Evolutionary conservation across 2,113 vertebrate genomes (phyloP), one percentile per base, ranked within the genome.

Genomic region (Ornithorhynchus anatinus): DNA sequence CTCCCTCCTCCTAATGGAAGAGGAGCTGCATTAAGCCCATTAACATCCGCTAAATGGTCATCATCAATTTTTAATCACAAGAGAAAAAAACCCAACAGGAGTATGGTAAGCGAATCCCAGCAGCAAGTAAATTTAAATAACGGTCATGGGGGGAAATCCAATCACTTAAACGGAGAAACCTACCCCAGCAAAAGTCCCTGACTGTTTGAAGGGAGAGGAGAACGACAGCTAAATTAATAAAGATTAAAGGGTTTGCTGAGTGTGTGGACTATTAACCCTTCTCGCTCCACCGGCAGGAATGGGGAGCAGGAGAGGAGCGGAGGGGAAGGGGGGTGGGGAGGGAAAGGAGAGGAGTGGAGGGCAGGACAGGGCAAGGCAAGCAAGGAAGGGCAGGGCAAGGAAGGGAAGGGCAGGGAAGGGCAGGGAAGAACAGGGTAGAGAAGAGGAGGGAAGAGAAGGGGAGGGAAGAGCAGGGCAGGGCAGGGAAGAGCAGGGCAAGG

Each of bases 11-110:
- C 62, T 29, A 71, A 58, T 52, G 72, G 45, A 77, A 57, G 47
- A 53, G 43, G 59, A 82, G 23, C 67, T 77, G 59, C 73, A 83
- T 77, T 64, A 79, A 45, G 53, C 50, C 64, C 8, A 15, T 29
- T 91, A 65, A 70, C 69, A 48, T 52, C 54, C 5, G 84, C 86
- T 85, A 89, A 90, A 84, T 31, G 79, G 65, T 38, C 66, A 60
- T 44, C 90, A 92, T 94, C 76, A 81, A 94, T 94, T 90, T 92
- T 93, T 91, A 70, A 92, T 85, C 67, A 64, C 82, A n/a, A n/a
- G n/a, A n/a, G n/a, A n/a, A n/a, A n/a, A 75, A 45, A 65, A 37
- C 37, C 78, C 64, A 52, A 77, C 69, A 71, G 70, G 71, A 72
- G 69, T 59, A 67, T 31, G 84, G 85, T 57, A 69, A 73, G 70